A percentile compares a stretch with the other conserved stretches of the same genome.
Evolutionary conservation across 1,140 invertebrate genomes (phyloP).

Genomic region (Lepidurus packardi): DNA sequence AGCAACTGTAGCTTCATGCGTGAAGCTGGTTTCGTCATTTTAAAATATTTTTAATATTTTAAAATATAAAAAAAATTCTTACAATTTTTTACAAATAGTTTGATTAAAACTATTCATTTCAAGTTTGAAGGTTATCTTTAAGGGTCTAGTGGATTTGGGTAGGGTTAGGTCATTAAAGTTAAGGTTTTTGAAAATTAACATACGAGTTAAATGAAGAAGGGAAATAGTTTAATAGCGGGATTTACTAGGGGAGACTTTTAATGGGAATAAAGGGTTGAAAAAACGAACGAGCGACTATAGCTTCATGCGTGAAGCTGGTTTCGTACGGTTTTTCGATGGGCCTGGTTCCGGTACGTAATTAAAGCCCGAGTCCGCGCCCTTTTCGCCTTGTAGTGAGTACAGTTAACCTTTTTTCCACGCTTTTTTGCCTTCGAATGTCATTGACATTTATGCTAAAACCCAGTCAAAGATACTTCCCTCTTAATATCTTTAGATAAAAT

Average conservation of each 20-base stretch:
- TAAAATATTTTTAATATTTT: no score
- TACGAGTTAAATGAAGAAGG: no score
- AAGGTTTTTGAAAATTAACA: no score
- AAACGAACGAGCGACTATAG: neutral
- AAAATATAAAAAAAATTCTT: no score
- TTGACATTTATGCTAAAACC: neutral
- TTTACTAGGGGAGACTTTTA: neutral
- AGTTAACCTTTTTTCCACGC: neutral
- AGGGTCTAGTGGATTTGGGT: no score
- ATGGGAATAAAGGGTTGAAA: neutral
- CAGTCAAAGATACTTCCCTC: no score
- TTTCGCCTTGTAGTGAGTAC: neutral
- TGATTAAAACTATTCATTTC: no score
- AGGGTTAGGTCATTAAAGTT: no score
- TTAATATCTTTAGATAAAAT: no score
- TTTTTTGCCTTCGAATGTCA: neutral
- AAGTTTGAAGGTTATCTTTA: no score
- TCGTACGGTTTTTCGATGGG: neutral
- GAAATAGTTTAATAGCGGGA: neutral
- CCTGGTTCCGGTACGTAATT: slow-evolving; percentile 4
- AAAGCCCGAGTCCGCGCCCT: neutral
- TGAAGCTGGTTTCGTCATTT: neutral
- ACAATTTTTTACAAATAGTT: no score
- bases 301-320: neutral
- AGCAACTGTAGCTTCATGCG: neutral